A percentile compares a stretch with the other conserved stretches of the same genome.
phyloP scores from a whole-genome alignment of 2,888 invertebrate species.

The Cheilosia pagana region DNA sequence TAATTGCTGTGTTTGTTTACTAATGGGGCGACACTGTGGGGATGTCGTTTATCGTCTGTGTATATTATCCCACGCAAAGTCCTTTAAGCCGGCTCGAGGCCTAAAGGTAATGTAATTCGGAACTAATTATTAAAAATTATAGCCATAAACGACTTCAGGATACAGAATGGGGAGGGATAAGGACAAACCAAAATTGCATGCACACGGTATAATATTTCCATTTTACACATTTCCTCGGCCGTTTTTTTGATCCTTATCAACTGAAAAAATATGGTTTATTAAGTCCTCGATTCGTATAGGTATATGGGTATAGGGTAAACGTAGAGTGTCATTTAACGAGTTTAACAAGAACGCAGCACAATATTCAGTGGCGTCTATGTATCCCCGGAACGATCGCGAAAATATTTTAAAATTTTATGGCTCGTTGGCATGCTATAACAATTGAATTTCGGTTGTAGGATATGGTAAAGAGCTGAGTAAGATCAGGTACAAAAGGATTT shows the following conservation, averaged over 20 bases:
- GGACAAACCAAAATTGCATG: slow-evolving; percentile 9
- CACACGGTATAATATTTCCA: too few species aligned
- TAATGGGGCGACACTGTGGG: slow-evolving; percentile 40
- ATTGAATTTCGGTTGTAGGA: background rate
- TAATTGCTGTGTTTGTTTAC: slow-evolving; percentile 53
- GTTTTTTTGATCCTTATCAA: slow-evolving; percentile 38
- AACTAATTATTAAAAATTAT: slow-evolving; percentile 64
- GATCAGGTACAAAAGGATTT: too few species aligned
- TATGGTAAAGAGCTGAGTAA: too few species aligned
- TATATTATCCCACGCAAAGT: slow-evolving; percentile 34
- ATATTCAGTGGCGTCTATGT: slow-evolving; percentile 26
- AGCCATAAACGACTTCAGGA: slow-evolving; percentile 36
- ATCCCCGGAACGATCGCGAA: slow-evolving; percentile 20
- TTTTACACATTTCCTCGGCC: background rate
- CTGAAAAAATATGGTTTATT: slow-evolving; percentile 33
- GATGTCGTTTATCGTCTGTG: slow-evolving; percentile 40
- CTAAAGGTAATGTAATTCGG: slow-evolving; percentile 43
- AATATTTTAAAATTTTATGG: slow-evolving; percentile 22
- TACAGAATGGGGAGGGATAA: slow-evolving; percentile 1
- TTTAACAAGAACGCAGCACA: slow-evolving; percentile 7
- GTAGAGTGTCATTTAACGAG: slow-evolving; percentile 5
- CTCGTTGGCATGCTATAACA: slow-evolving; percentile 42
- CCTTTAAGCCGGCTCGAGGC: slow-evolving; percentile 16
- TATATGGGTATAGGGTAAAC: slow-evolving; percentile 21
- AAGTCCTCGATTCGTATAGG: slow-evolving; percentile 8